Evolutionary conservation across 2,888 invertebrate genomes (phyloP), one percentile per base, ranked within the genome.

Genomic region (Xestoiulus laeticollis): DNA sequence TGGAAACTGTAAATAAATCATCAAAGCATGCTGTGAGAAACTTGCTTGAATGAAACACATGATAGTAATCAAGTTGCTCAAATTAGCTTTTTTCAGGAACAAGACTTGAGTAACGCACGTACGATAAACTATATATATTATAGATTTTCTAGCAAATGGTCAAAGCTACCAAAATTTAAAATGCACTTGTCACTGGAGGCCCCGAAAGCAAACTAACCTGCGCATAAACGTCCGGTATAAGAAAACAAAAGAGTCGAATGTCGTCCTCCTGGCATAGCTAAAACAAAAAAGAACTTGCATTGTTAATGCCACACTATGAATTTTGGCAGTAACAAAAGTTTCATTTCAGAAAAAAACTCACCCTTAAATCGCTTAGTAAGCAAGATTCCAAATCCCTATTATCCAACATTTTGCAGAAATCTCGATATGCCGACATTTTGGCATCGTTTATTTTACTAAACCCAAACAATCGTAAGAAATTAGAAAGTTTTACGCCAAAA

Each of bases 141-240:
- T n/a, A n/a, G n/a, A n/a, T n/a, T n/a, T n/a, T n/a, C n/a, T n/a
- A n/a, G n/a, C n/a, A n/a, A n/a, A n/a, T n/a, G n/a, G n/a, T n/a
- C n/a, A n/a, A n/a, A n/a, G n/a, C n/a, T n/a, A n/a, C n/a, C n/a
- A n/a, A n/a, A n/a, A n/a, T n/a, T n/a, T n/a, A n/a, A n/a, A n/a
- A n/a, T n/a, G n/a, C n/a, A n/a, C n/a, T n/a, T n/a, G n/a, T n/a
- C n/a, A n/a, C n/a, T n/a, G n/a, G n/a, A n/a, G n/a, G n/a, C n/a
- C n/a, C n/a, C n/a, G n/a, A 85, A 19, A 88, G 85, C 16, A 86
- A 33, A 43, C 90, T 90, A 90, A 92, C 92, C 92, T 96, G 97
- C 91, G 95, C 95, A 92, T 97, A 99, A 89, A 98, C 94, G 92
- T 98, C 98, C 86, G 98, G 98, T 91, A 99, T 94, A 90, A 99